Base-by-base conservation (phyloP, 2,113 vertebrate species). In the Oreotrochilus melanogaster region DNA sequence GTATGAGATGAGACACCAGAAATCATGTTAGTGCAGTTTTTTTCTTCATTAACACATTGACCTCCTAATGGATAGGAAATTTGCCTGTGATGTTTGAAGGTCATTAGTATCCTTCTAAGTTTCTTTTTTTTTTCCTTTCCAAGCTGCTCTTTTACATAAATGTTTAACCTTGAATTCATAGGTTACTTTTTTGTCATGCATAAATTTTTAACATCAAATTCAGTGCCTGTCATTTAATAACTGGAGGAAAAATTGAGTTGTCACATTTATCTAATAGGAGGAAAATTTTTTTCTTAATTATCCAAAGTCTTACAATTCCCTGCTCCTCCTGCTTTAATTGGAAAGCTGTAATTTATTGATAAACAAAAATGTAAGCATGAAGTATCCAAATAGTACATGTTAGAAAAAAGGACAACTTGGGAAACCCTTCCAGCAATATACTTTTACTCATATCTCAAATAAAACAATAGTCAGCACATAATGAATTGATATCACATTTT, bases 401-500 rank as follows among this genome's bases (percentile, higher is more conserved):
- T 74, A 88, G 56, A 33, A 43, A 61, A 56, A 90, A 75, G 60
- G 43, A 14, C 35, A 95, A 78, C 45, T 69, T 94, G 62, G 64
- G 33, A 97, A 95, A 88, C 27, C 5, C 14, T 92, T 83, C 16
- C 28, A 94, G 65, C 67, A 94, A 79, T 75, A 74, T 87, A 62
- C 39, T 95, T 98, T 95, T 97, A 93, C 56, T 96, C 80, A 95
- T 65, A 93, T 90, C 67, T 89, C 86, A 86, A 57, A 94, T 95
- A 91, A 96, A 97, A 95, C 71, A 96, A 58, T 75, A 97, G 92
- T 96, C 89, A 96, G 51, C 50, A 96, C 28, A 95, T 96, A 96
- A 96, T 92, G 93, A 98, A 96, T 95, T 96, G 95, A 87, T 95
- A 96, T 69, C 50, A 89, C 92, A 97, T 97, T 97, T 96, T 97